Conservation (phyloP, 2,113 vertebrate species). For the Grus americana region DNA sequence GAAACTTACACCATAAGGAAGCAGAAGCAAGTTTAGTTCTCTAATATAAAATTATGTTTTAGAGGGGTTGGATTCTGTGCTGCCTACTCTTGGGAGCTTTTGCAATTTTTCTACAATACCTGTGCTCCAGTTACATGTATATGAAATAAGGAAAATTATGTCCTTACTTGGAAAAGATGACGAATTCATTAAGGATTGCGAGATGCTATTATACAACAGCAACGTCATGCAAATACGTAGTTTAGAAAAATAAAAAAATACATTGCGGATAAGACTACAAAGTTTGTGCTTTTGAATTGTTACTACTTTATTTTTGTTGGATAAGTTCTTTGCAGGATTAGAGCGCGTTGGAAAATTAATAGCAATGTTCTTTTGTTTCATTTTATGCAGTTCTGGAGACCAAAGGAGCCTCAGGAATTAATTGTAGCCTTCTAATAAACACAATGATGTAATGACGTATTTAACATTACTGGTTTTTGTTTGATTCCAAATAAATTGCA, state of each 20-base stretch:
- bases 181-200: neutral
- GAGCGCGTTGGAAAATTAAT: constrained; percentile 56
- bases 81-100: neutral
- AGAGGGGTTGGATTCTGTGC: neutral
- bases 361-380: constrained; percentile 71
- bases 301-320: neutral
- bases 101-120: neutral
- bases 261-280: neutral
- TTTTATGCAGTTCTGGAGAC: constrained; percentile 65
- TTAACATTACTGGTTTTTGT: constrained; percentile 79
- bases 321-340: constrained; percentile 38
- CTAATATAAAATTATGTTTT: neutral
- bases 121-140: neutral
- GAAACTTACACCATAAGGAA: neutral
- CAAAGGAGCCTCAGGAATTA: constrained; percentile 74
- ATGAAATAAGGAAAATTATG: neutral
- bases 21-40: neutral
- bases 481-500: constrained; percentile 88
- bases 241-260: neutral
- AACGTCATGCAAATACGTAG: neutral
- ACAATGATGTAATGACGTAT: constrained; percentile 82
- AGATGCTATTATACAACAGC: neutral
- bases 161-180: neutral
- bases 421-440: constrained; percentile 84
- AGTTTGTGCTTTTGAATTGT: neutral